phyloP scores from a whole-genome alignment of 2,797 vertebrate genomes.

The Enoplosus armatus region DNA sequence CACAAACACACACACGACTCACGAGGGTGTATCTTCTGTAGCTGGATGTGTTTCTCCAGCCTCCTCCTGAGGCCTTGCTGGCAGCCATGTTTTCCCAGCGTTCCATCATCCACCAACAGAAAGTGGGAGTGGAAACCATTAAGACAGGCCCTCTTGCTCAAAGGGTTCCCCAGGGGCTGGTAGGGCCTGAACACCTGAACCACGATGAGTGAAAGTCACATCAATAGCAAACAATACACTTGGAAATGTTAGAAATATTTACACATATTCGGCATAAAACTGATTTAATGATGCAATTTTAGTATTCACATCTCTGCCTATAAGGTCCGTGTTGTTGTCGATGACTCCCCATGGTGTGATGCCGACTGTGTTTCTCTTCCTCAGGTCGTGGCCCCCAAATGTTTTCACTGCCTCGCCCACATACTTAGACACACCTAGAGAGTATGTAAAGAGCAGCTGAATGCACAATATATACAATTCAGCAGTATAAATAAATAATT shows the following conservation, averaged over 20 bases:
- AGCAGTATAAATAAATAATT: not conserved
- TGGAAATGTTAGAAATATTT: not conserved
- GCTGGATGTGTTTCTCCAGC: slow-evolving; percentile 92
- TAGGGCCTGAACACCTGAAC: slow-evolving; percentile 92
- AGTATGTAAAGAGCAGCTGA: slow-evolving; percentile 24
- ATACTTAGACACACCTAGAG: slow-evolving; percentile 92
- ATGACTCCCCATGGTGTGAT: slow-evolving; percentile 96
- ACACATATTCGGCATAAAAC: no score
- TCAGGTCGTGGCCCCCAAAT: slow-evolving; percentile 88
- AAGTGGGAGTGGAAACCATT: slow-evolving; percentile 98
- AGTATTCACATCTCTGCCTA: slow-evolving; percentile 93
- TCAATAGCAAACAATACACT: not conserved
- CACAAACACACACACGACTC: slow-evolving; percentile 75
- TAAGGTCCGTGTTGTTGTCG: slow-evolving; percentile 93
- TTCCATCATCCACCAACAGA: slow-evolving; percentile 95
- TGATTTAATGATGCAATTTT: not conserved
- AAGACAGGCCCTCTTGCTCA: slow-evolving; percentile 93
- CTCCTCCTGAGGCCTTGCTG: slow-evolving; percentile 91
- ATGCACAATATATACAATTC: slow-evolving; percentile 15
- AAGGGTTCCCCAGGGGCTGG: slow-evolving; percentile 92
- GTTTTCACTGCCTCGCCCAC: slow-evolving; percentile 94
- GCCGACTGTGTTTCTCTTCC: slow-evolving; percentile 93
- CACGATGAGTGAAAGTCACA: slow-evolving; percentile 11
- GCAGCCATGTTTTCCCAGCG: slow-evolving; percentile 92
- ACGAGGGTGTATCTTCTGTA: slow-evolving; percentile 95